Percentiles rank a stretch among this genome's conserved stretches.
phyloP scores from a whole-genome alignment of 2,113 vertebrate species.

The Campylorhamphus procurvoides region DNA sequence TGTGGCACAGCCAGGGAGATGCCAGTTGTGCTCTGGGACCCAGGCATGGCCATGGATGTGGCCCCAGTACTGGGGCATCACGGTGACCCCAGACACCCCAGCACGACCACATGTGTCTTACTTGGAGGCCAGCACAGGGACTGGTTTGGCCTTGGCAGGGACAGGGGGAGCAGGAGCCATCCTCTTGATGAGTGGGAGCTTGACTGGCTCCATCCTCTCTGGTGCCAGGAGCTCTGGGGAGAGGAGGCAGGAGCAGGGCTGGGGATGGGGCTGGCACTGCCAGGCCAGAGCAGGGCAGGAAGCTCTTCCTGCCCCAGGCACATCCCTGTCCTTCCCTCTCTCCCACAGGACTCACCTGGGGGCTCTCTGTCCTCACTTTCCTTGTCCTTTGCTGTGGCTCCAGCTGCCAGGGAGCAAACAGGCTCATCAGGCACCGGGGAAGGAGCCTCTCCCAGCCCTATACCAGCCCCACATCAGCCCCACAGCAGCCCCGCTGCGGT shows the following conservation, averaged over 20 bases:
- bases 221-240: slow-evolving; percentile 1
- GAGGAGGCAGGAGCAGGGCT: neutral
- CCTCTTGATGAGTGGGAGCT: slow-evolving; percentile 47
- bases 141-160: slow-evolving; percentile 42
- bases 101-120: accelerated
- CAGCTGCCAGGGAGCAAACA: neutral
- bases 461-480: neutral
- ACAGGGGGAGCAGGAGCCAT: neutral
- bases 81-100: accelerated
- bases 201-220: neutral
- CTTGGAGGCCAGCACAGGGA: neutral
- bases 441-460: neutral
- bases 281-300: neutral
- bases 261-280: neutral
- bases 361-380: neutral
- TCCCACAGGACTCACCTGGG: neutral
- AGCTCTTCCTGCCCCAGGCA: neutral
- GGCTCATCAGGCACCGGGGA: accelerated
- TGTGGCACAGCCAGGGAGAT: neutral
- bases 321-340: neutral
- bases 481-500: neutral
- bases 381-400: accelerated
- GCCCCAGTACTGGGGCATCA: accelerated
- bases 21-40: neutral
- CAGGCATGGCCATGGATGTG: accelerated